Conservation (phyloP, 2,888 invertebrate genomes). For the Agrochola macilenta region DNA sequence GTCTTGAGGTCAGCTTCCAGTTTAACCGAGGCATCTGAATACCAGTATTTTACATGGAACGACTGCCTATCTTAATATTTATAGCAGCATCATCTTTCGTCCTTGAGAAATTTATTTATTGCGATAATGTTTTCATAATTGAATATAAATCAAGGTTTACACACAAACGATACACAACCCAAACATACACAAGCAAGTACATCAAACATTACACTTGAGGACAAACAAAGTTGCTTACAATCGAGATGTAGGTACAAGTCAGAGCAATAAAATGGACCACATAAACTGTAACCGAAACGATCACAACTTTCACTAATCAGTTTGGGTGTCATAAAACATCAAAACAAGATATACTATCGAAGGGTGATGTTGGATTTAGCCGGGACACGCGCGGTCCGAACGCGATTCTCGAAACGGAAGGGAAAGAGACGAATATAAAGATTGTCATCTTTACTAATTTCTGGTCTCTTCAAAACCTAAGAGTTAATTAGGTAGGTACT, state of each 20-base stretch:
- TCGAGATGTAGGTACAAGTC: slow-evolving; percentile 41
- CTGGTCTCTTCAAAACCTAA: background rate
- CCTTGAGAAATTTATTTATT: background rate
- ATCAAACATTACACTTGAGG: slow-evolving; percentile 35
- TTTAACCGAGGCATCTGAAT: background rate
- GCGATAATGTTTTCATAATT: background rate
- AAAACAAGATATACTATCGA: slow-evolving; percentile 43
- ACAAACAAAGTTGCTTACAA: slow-evolving; percentile 51
- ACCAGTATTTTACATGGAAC: no score
- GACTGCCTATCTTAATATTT: background rate
- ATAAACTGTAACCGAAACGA: slow-evolving; percentile 54
- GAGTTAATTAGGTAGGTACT: no score
- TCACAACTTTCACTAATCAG: slow-evolving; percentile 64
- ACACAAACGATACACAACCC: slow-evolving; percentile 16
- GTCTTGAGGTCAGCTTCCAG: no score
- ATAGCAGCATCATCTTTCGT: background rate
- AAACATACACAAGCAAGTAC: background rate
- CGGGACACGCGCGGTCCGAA: background rate
- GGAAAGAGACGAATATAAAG: background rate
- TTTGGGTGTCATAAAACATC: slow-evolving; percentile 66
- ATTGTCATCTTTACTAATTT: slow-evolving; percentile 1
- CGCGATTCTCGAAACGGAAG: background rate
- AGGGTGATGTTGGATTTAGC: slow-evolving; percentile 17
- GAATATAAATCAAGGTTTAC: background rate
- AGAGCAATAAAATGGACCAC: slow-evolving; percentile 63